Evolutionary conservation across 2,113 vertebrate species (phyloP).

Genomic region (Lepus timidus): DNA sequence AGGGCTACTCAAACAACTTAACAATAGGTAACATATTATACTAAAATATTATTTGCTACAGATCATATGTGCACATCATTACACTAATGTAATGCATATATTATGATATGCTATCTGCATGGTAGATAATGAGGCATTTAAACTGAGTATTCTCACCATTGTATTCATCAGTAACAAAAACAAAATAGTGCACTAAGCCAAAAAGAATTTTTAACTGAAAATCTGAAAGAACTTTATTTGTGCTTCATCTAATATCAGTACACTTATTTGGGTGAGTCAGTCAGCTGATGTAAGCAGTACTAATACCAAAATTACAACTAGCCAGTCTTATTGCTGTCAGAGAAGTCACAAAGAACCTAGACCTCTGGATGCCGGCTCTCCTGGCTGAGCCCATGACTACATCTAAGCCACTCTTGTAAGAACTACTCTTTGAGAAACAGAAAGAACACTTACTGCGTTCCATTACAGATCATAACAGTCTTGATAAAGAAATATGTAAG

Average conservation of each 20-base stretch:
- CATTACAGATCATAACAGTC: conserved; percentile 45
- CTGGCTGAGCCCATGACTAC: not conserved
- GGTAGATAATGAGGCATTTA: not conserved
- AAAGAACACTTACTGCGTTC: conserved; percentile 4
- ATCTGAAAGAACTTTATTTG: conserved; percentile 15
- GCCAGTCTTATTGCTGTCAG: not conserved
- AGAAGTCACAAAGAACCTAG: conserved; percentile 53
- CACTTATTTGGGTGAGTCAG: not conserved
- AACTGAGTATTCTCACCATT: not conserved
- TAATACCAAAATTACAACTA: conserved; percentile 58
- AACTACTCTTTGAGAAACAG: not conserved
- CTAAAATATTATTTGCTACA: not conserved
- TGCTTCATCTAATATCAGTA: conserved; percentile 33
- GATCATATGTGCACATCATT: not conserved
- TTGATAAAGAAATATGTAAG: conserved; percentile 46
- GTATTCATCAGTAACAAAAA: not conserved
- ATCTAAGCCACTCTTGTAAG: not conserved
- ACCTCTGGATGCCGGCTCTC: not conserved
- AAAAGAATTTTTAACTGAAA: conserved; percentile 10
- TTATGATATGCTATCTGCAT: not conserved
- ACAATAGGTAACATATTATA: not conserved
- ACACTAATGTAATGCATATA: not conserved
- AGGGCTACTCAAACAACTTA: conserved; percentile 1
- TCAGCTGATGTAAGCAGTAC: not conserved
- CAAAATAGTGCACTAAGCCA: not conserved